Evolutionary conservation across 2,888 invertebrate species (phyloP).

Genomic region (Napeogenes inachia): DNA sequence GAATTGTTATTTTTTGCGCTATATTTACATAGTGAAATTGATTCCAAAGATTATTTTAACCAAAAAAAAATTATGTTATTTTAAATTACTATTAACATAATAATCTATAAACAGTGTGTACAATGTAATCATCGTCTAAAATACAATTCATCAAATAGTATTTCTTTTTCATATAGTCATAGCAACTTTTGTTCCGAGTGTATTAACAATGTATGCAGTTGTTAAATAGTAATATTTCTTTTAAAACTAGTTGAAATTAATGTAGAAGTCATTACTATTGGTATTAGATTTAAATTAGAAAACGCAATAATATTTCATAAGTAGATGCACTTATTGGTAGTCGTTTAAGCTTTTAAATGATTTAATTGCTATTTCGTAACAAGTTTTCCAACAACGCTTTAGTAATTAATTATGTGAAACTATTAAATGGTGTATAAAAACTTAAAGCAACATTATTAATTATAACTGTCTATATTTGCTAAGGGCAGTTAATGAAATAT

Average conservation of each 20-base stretch:
- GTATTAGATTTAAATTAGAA: slow-evolving; percentile 59
- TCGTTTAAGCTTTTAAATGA: slow-evolving; percentile 20
- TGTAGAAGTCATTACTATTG: slow-evolving; percentile 46
- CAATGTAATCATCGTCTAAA: too few relatives aligned
- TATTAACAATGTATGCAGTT: not conserved
- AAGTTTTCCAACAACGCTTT: slow-evolving; percentile 3
- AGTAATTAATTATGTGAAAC: not conserved
- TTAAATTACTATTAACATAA: too few relatives aligned
- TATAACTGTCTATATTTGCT: too few relatives aligned
- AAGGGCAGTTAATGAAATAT: not conserved
- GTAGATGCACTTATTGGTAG: slow-evolving; percentile 69
- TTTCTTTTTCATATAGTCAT: not conserved
- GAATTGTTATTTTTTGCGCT: too few relatives aligned
- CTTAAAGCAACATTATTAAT: too few relatives aligned
- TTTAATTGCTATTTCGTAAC: not conserved
- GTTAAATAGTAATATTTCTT: not conserved
- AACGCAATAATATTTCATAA: slow-evolving; percentile 74
- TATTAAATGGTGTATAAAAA: not conserved
- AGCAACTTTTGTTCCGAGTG: slow-evolving; percentile 1
- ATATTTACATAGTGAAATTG: too few relatives aligned
- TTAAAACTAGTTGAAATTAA: slow-evolving; percentile 15
- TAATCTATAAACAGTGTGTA: too few relatives aligned
- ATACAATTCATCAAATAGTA: not conserved
- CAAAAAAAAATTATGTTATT: too few relatives aligned
- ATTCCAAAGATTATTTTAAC: too few relatives aligned